Conservation (phyloP, 1,140 invertebrate species). For the Pollicipes pollicipes region DNA sequence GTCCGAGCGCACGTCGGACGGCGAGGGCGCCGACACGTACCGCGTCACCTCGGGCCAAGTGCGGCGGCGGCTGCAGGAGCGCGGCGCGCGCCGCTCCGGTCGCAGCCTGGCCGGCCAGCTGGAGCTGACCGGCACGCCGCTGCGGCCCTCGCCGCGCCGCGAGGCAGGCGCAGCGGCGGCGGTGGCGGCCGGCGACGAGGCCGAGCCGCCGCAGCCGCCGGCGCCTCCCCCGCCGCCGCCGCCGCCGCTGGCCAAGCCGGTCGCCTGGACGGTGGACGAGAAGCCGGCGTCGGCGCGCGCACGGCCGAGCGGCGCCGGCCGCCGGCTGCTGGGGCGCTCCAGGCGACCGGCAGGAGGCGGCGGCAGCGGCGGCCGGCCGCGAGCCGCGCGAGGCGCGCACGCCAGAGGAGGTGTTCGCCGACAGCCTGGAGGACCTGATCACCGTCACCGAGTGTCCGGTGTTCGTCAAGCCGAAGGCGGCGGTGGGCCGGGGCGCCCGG, state of each 20-base stretch:
- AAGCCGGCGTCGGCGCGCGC: too few relatives aligned
- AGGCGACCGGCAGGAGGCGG: too few relatives aligned
- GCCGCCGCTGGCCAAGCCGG: too few relatives aligned
- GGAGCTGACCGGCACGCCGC: background rate
- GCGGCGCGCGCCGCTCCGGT: background rate
- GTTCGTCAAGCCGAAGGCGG: background rate
- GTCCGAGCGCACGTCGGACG: background rate
- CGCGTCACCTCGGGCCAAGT: background rate
- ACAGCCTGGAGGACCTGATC: background rate
- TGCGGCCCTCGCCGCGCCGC: background rate
- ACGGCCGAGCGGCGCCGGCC: too few relatives aligned
- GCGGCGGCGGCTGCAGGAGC: background rate
- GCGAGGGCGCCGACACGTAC: slow-evolving; percentile 1
- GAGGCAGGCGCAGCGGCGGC: too few relatives aligned
- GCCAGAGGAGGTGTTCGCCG: background rate
- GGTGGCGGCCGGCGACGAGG: too few relatives aligned
- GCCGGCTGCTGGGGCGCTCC: too few relatives aligned
- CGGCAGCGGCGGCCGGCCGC: too few relatives aligned
- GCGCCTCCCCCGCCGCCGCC: too few relatives aligned
- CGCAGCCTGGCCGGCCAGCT: background rate
- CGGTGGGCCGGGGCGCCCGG: too few relatives aligned
- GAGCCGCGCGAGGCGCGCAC: background rate
- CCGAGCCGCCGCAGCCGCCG: too few relatives aligned
- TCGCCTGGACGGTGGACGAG: too few relatives aligned
- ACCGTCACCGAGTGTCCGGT: background rate